Evolutionary conservation across 2,888 invertebrate species (phyloP).

Genomic region (Clivina fossor): DNA sequence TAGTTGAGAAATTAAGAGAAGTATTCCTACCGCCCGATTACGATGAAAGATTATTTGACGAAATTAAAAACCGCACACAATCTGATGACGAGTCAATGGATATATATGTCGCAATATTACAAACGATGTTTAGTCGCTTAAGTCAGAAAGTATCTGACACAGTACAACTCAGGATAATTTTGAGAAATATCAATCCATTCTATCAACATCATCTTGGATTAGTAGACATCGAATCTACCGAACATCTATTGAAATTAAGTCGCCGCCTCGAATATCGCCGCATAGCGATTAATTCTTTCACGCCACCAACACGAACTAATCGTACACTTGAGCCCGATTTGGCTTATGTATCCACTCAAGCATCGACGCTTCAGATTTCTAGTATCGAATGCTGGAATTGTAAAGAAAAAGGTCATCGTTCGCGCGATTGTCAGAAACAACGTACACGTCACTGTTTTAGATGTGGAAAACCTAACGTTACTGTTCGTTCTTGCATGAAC

Average conservation of each 20-base stretch:
- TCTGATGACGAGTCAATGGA: conserved; percentile 10
- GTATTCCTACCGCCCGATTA: conserved; percentile 10
- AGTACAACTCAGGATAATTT: conserved; percentile 8
- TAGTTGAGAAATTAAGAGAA: conserved; percentile 6
- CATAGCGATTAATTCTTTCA: not conserved
- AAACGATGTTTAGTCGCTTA: conserved; percentile 10
- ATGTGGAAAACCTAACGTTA: not conserved
- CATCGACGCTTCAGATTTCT: too few relatives aligned
- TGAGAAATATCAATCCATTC: conserved; percentile 19
- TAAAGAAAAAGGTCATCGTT: too few relatives aligned
- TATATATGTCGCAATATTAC: conserved; percentile 11
- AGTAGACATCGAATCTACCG: conserved; percentile 4
- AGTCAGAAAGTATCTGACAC: not conserved
- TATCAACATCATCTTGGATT: conserved; percentile 7
- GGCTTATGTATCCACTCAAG: not conserved
- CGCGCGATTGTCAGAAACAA: not conserved
- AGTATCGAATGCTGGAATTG: too few relatives aligned
- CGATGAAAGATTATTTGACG: conserved; percentile 19
- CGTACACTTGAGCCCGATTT: not conserved
- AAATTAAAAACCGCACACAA: conserved; percentile 18
- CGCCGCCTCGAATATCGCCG: not conserved
- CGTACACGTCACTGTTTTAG: not conserved
- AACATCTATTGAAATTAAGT: not conserved
- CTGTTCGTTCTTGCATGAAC: not conserved
- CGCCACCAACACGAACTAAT: not conserved